Conservation (phyloP, 2,888 invertebrate genomes). For the Agrilus biguttatus region DNA sequence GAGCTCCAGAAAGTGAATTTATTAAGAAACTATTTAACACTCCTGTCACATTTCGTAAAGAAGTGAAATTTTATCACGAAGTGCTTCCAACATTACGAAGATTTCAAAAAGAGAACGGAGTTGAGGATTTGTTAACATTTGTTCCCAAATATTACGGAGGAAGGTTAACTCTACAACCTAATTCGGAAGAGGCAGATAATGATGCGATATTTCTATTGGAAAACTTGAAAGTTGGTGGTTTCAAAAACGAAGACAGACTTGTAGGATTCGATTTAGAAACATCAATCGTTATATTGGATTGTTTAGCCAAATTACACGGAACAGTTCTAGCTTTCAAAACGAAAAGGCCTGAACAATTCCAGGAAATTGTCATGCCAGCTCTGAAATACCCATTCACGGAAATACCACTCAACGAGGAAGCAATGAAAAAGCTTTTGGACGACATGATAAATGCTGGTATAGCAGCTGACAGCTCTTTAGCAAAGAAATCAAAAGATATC, state of each 20-base stretch:
- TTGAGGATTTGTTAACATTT: constrained; percentile 25
- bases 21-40: constrained; percentile 35
- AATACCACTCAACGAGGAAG: not conserved
- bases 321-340: constrained; percentile 35
- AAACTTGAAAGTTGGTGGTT: constrained; percentile 34
- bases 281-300: constrained; percentile 27
- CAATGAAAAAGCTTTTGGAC: no score
- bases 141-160: constrained; percentile 35
- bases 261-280: constrained; percentile 34
- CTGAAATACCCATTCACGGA: constrained; percentile 21
- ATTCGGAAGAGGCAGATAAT: constrained; percentile 27
- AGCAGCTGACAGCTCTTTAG: no score
- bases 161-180: constrained; percentile 20
- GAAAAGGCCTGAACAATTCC: constrained; percentile 27
- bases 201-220: constrained; percentile 39
- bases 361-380: constrained; percentile 23
- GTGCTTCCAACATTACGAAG: constrained; percentile 30
- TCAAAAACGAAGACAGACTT: constrained; percentile 29
- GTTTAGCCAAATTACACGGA: constrained; percentile 37
- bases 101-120: constrained; percentile 30
- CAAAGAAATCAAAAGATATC: no score
- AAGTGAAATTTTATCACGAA: constrained; percentile 34
- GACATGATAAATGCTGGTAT: no score
- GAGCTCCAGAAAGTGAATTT: constrained; percentile 34
- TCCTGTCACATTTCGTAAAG: constrained; percentile 35